These are phyloP conservation scores for Endomychus coccineus DNA, from an alignment of 2,888 invertebrate genomes.

Conservation along the genomic window DNA sequence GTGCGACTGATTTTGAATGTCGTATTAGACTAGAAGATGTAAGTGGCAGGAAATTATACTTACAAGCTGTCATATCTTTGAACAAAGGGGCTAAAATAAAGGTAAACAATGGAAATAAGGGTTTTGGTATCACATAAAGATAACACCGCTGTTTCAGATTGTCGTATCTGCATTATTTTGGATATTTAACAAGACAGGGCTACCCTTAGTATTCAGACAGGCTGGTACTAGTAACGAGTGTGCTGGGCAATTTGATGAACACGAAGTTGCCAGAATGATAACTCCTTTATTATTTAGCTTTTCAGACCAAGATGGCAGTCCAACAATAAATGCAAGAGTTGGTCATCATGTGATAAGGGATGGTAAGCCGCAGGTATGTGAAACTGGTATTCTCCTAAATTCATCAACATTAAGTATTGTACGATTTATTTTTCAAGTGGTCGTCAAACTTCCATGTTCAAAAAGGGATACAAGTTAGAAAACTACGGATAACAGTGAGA, in stretches of 20 bases:
- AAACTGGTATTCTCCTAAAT: slow-evolving; percentile 13
- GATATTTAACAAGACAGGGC: slow-evolving; percentile 92
- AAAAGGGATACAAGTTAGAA: slow-evolving; percentile 40
- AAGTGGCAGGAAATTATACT: slow-evolving; percentile 62
- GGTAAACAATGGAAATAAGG: slow-evolving; percentile 22
- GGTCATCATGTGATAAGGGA: slow-evolving; percentile 56
- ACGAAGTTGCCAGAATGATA: slow-evolving; percentile 88
- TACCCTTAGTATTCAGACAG: slow-evolving; percentile 92
- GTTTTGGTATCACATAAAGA: background rate
- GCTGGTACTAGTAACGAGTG: slow-evolving; percentile 70
- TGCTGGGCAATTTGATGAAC: slow-evolving; percentile 89
- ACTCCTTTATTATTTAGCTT: slow-evolving; percentile 91
- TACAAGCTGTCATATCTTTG: slow-evolving; percentile 53
- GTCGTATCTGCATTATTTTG: slow-evolving; percentile 82
- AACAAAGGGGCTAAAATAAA: slow-evolving; percentile 39
- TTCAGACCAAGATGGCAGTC: slow-evolving; percentile 79
- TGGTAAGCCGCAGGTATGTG: slow-evolving; percentile 50
- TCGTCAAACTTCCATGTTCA: slow-evolving; percentile 78
- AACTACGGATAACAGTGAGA: slow-evolving; percentile 52
- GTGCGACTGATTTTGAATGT: slow-evolving; percentile 32
- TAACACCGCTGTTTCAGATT: slow-evolving; percentile 45
- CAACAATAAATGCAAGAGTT: slow-evolving; percentile 68
- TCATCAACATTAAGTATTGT: background rate
- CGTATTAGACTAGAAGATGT: slow-evolving; percentile 67
- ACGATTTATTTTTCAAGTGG: slow-evolving; percentile 52